A percentile compares a stretch with the other conserved stretches of the same genome.
phyloP scores from a whole-genome alignment of 2,888 invertebrate genomes.

The Caenorhabditis sp. region DNA sequence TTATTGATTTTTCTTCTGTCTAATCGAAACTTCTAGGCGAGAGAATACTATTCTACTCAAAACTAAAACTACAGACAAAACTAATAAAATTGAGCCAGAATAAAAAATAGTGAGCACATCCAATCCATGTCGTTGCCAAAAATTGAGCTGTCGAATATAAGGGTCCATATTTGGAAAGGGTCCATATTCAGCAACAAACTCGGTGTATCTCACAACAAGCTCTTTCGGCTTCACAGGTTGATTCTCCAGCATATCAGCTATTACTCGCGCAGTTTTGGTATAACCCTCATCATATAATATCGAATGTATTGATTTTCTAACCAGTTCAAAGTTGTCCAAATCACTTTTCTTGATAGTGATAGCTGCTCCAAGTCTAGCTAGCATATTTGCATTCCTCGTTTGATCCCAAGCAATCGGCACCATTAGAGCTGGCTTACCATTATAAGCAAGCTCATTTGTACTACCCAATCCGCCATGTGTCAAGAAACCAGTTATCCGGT shows the following conservation, averaged over 20 bases:
- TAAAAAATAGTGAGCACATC: slow-evolving; percentile 10
- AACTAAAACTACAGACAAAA: too few relatives aligned
- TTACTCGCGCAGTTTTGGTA: slow-evolving; percentile 7
- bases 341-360: slow-evolving; percentile 22
- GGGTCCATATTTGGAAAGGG: slow-evolving; percentile 29
- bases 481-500: slow-evolving; percentile 21
- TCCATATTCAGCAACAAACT: slow-evolving; percentile 29
- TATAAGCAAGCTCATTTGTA: slow-evolving; percentile 34
- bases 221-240: slow-evolving; percentile 28
- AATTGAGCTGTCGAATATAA: slow-evolving; percentile 10
- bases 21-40: too few relatives aligned
- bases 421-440: slow-evolving; percentile 35
- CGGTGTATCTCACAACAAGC: slow-evolving; percentile 22
- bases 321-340: slow-evolving; percentile 9
- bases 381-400: slow-evolving; percentile 39
- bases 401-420: slow-evolving; percentile 42
- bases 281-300: slow-evolving; percentile 13
- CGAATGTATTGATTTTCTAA: slow-evolving; percentile 11
- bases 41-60: too few relatives aligned
- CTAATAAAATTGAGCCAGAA: too few relatives aligned
- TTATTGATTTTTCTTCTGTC: too few relatives aligned
- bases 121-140: slow-evolving; percentile 14
- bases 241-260: slow-evolving; percentile 15
- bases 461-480: slow-evolving; percentile 41
- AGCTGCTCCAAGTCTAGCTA: slow-evolving; percentile 27